Evolutionary conservation across 2,797 vertebrate species (phyloP), one percentile per base, ranked within the genome.

Genomic region (Enteromius viviparus): DNA sequence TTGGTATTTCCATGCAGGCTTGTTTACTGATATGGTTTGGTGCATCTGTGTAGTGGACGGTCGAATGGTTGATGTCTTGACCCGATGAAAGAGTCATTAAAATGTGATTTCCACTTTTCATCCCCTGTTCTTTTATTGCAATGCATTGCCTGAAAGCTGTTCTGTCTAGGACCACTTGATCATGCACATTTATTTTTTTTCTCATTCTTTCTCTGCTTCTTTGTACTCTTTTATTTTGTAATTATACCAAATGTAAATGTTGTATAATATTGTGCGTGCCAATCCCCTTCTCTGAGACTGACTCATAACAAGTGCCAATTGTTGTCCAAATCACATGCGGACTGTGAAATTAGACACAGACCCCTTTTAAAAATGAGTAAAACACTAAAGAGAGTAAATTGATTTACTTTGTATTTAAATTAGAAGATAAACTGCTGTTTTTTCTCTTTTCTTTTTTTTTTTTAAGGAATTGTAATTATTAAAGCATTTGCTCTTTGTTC

Each of bases 181-280:
- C 91, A 93, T 92, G 91, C 92, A 87, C 90, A 92, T 91, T 94
- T 90, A 93, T 90, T 94, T 90, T 91, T 26, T 89, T 89, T 91
- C 89, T 87, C 76, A 75, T 69, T 53, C 89, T 89, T 89, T 89
- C 32, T 86, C 87, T 88, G 26, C 21, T 76, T 55, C 87, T 78
- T 84, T 88, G 84, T 80, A 80, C 60, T 80, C 47, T 42, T 86
- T 79, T 85, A 80, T 92, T 93, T 93, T 92, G 69, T 94, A 91
- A 92, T 91, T 92, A 93, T 91, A 94, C 89, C 93, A 93, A 92
- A 93, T 95, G 94, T 95, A 95, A 94, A 95, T 95, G 90, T 93
- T 95, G 94, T 95, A 95, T 91, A 91, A 94, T 95, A 94, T 87
- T 94, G 92, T 94, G 95, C 94, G 96, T 96, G 96, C 96, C 96